phyloP scores from a whole-genome alignment of 1,140 invertebrate species.

The Kradibia gibbosae region DNA sequence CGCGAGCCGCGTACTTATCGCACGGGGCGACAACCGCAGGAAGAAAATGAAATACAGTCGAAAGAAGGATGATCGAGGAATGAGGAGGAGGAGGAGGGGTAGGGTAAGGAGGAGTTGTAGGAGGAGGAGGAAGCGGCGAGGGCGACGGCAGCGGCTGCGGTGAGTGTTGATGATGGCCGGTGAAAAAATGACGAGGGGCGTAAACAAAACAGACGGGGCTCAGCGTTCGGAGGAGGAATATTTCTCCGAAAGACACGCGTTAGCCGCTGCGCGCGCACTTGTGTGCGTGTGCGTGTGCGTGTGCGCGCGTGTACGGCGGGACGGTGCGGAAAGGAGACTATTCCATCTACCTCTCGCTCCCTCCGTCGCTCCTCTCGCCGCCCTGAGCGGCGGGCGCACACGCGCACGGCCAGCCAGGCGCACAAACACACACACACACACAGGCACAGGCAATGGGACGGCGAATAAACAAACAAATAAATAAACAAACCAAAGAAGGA shows the following conservation, averaged over 20 bases:
- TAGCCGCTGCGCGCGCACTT: neutral
- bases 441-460: no score
- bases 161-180: neutral
- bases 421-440: no score
- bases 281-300: neutral
- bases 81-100: neutral
- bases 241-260: no score
- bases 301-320: neutral
- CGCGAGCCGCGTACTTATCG: constrained; percentile 4
- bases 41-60: neutral
- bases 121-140: neutral
- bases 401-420: no score
- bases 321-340: neutral
- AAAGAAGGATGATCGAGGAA: neutral
- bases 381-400: neutral
- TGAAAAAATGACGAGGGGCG: neutral
- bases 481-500: no score
- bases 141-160: neutral
- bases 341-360: neutral
- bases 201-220: constrained; percentile 19
- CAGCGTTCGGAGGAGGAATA: no score
- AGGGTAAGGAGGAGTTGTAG: neutral
- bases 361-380: neutral
- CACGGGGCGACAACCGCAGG: neutral
- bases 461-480: no score